Base-by-base conservation (phyloP, 37 sponge, comb jelly and placozoan species). In the Oscarella lobularis region DNA sequence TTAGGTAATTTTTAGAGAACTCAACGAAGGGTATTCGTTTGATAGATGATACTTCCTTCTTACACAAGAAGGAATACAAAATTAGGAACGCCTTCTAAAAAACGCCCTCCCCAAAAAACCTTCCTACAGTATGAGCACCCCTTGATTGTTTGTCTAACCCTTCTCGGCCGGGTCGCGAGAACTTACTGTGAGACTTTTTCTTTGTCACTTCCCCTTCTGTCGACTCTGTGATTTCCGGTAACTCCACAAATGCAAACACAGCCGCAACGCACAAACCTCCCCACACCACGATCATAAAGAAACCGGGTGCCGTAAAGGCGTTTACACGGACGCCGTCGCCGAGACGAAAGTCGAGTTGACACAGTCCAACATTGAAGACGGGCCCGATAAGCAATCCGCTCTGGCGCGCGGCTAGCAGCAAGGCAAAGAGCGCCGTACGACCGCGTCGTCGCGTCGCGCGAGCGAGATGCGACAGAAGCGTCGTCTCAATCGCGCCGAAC, bases 231-330 rank as follows among this genome's bases (percentile, higher is more conserved):
- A 82, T 41, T 77, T 76, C 29, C 27, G 91, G 91, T 14, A 85
- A 38, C 1, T 82, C 54, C 39, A 72, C 84, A 76, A 81, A 91
- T 1, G 82, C 38, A 40, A 91, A 72, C 0, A 91, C 37, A 39
- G 85, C 78, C 77, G 82, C 48, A 2, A 87, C 37, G 66, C 87
- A 83, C 37, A 87, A 35, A 0, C 81, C 27, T 0, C 73, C 2
- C 88, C 87, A 91, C 37, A 91, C 67, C n/a, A 82, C 6, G 2
- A 74, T 41, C 92, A 91, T 91, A 35, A 91, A 76, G 0, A 66
- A 66, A 85, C 87, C 95, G 36, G 90, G 90, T 4, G 83, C 77
- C 65, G 90, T 82, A 32, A 73, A 60, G n/a, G 78, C 78, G 80
- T 84, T 39, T 0, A 89, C 80, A n/a, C n/a, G n/a, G n/a, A n/a